A percentile compares a stretch with the other conserved stretches of the same genome.
These are phyloP conservation scores for Vespertilio murinus DNA, from an alignment of 2,797 vertebrate genomes.

Conservation along the genomic window DNA sequence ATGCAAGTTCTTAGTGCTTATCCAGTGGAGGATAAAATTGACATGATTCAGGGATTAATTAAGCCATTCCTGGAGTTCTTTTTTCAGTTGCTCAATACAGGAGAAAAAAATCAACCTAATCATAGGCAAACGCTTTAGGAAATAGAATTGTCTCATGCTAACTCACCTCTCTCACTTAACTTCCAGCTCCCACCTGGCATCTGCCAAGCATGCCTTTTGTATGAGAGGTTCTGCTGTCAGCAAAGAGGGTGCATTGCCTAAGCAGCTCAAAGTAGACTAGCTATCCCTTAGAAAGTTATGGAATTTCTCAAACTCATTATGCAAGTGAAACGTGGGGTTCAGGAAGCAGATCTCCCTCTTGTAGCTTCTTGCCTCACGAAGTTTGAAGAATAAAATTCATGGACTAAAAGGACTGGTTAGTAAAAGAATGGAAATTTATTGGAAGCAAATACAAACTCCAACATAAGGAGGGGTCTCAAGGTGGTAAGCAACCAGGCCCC, in stretches of 20 bases:
- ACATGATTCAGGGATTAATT: conserved; percentile 63
- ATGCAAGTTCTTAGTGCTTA: conserved; percentile 62
- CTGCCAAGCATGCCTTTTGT: neutral
- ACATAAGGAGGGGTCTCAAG: too few relatives aligned
- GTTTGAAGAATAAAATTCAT: too few relatives aligned
- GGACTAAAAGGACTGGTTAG: too few relatives aligned
- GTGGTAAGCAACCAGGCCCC: too few relatives aligned
- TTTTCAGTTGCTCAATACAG: conserved; percentile 33
- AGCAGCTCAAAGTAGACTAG: neutral
- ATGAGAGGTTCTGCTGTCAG: conserved; percentile 13
- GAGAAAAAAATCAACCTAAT: neutral
- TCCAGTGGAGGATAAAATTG: conserved; percentile 67
- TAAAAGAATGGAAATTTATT: too few relatives aligned
- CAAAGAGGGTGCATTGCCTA: neutral
- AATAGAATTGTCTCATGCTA: conserved; percentile 30
- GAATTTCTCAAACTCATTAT: neutral
- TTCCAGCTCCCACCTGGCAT: neutral
- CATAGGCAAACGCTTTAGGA: conserved; percentile 3
- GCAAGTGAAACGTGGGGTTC: too few relatives aligned
- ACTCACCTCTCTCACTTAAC: conserved; percentile 23
- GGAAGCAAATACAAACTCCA: too few relatives aligned
- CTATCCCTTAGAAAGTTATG: neutral
- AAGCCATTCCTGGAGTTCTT: conserved; percentile 47
- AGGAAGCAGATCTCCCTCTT: too few relatives aligned
- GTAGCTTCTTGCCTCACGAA: too few relatives aligned